These are phyloP conservation scores for Pantherophis guttatus DNA, from an alignment of 2,113 vertebrate species.

Conservation along the genomic window DNA sequence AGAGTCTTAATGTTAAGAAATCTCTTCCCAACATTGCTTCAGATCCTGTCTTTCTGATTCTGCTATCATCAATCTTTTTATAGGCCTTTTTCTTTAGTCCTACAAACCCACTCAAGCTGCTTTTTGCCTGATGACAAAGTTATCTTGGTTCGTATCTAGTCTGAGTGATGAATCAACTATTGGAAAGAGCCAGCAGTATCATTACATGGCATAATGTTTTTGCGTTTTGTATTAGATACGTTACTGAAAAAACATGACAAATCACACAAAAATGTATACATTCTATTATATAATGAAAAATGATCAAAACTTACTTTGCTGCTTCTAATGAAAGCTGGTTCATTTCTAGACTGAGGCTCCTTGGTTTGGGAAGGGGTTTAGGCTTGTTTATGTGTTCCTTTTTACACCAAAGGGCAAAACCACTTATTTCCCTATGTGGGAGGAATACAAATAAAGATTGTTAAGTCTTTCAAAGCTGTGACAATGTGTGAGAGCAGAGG, in stretches of 20 bases:
- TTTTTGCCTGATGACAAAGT: not conserved
- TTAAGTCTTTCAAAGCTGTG: not conserved
- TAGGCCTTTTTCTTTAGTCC: not conserved
- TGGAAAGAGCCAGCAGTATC: not conserved
- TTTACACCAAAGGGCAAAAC: constrained; percentile 84
- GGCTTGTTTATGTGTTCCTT: constrained; percentile 70
- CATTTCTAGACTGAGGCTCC: constrained; percentile 70
- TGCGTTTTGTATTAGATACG: not conserved
- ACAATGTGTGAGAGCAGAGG: not conserved
- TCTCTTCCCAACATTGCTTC: not conserved
- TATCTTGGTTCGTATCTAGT: not conserved
- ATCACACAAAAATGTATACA: not conserved
- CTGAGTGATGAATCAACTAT: not conserved
- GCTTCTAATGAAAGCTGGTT: constrained; percentile 71
- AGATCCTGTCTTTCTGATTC: not conserved
- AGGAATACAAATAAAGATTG: not conserved
- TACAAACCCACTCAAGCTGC: not conserved
- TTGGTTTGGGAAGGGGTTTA: constrained; percentile 72
- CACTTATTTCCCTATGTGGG: constrained; percentile 69
- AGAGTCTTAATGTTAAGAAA: not conserved
- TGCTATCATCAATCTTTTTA: not conserved
- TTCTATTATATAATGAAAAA: not conserved
- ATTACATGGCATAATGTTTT: not conserved
- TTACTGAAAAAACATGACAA: not conserved
- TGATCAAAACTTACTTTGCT: fast-evolving